Conservation (phyloP, 2,888 invertebrate species). For the Pseudococcus jackbeardsleyi region DNA sequence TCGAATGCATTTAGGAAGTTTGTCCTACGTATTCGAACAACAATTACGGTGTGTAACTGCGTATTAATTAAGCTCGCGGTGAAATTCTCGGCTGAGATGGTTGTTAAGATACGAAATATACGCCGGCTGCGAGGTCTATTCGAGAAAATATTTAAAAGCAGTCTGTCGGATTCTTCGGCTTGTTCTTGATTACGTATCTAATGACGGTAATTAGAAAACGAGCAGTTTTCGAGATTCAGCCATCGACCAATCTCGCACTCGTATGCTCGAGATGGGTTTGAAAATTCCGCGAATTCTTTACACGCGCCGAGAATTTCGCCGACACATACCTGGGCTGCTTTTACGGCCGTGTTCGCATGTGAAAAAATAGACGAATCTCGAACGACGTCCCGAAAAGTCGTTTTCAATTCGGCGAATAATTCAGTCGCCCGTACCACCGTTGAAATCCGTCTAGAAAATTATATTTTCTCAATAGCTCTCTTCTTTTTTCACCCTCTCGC, state of each 20-base stretch:
- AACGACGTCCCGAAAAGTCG: background rate
- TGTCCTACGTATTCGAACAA: background rate
- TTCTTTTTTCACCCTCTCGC: background rate
- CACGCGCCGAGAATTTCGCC: background rate
- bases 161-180: background rate
- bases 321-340: background rate
- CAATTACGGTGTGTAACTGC: too few relatives aligned
- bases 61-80: background rate
- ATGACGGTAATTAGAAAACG: background rate
- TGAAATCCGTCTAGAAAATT: background rate
- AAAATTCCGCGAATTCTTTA: background rate
- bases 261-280: background rate
- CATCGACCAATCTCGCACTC: background rate
- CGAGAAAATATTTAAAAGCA: background rate
- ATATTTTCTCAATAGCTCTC: constrained; percentile 16
- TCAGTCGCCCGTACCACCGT: background rate
- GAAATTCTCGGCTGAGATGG: background rate
- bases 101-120: background rate
- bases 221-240: background rate
- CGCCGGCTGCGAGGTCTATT: background rate
- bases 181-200: constrained; percentile 1
- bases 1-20: background rate
- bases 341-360: background rate
- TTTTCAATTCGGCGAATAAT: constrained; percentile 11
- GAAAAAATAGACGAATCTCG: background rate